These are phyloP conservation scores for Blera fallax DNA, from an alignment of 2,888 invertebrate genomes.

Conservation along the genomic window DNA sequence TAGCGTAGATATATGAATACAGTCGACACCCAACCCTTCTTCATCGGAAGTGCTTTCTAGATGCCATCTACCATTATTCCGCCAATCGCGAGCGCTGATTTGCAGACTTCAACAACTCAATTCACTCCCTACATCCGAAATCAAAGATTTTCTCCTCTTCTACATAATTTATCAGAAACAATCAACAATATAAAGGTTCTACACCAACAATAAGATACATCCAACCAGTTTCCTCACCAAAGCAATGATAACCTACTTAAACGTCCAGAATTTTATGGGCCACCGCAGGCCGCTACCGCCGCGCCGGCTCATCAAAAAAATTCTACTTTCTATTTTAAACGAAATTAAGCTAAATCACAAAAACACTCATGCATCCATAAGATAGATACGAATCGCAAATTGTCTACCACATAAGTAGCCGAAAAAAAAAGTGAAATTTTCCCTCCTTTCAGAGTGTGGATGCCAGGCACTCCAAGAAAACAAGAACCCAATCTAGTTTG, in stretches of 20 bases:
- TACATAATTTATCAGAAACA: not conserved
- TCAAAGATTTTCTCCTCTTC: not conserved
- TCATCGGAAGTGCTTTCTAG: too few species aligned
- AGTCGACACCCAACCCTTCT: too few species aligned
- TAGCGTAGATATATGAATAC: too few species aligned
- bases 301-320: not conserved
- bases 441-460: not conserved
- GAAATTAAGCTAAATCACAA: constrained; percentile 27
- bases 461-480: not conserved
- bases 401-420: constrained; percentile 39
- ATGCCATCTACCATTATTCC: too few species aligned
- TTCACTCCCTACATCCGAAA: not conserved
- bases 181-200: not conserved
- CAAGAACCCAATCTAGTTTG: constrained; percentile 44
- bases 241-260: not conserved
- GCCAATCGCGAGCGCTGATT: too few species aligned
- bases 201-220: not conserved
- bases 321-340: constrained; percentile 54
- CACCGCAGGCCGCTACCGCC: constrained; percentile 5
- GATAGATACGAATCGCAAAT: constrained; percentile 51
- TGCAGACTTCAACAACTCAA: too few species aligned
- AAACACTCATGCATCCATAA: constrained; percentile 16
- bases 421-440: constrained; percentile 62
- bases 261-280: not conserved
- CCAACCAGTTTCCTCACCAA: not conserved